These are phyloP conservation scores for Salminus brasiliensis DNA, from an alignment of 2,113 vertebrate genomes.

Conservation along the genomic window DNA sequence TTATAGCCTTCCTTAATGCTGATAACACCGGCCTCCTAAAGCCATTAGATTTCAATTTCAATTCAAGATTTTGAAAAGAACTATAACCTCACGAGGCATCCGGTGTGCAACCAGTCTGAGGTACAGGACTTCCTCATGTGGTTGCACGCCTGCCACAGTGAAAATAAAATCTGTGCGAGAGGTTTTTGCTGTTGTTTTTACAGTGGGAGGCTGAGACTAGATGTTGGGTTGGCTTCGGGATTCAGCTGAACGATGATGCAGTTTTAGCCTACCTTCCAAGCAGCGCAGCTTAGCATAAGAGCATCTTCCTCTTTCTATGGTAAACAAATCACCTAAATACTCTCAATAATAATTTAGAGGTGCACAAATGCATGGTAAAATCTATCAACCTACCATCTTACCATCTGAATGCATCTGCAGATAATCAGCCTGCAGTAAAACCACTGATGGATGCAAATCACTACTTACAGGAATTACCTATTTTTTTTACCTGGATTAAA, in stretches of 20 bases:
- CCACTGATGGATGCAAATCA: too few relatives aligned
- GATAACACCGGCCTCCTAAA: background rate
- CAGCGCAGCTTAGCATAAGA: background rate
- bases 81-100: constrained; percentile 25
- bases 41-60: background rate
- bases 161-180: constrained; percentile 31
- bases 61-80: background rate
- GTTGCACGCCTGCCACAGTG: constrained; percentile 27
- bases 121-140: constrained; percentile 36
- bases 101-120: constrained; percentile 30
- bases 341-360: too few relatives aligned
- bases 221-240: background rate
- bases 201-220: background rate
- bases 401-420: too few relatives aligned
- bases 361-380: background rate
- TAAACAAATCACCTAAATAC: too few relatives aligned
- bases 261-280: background rate
- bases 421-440: too few relatives aligned
- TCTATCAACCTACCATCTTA: too few relatives aligned
- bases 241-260: background rate
- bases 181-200: background rate
- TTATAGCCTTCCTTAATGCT: background rate
- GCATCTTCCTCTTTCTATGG: background rate
- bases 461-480: too few relatives aligned
- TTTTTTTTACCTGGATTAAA: too few relatives aligned